Evolutionary conservation across 2,113 vertebrate genomes (phyloP), one percentile per base, ranked within the genome.

Genomic region (Paracanthobrama guichenoti): DNA sequence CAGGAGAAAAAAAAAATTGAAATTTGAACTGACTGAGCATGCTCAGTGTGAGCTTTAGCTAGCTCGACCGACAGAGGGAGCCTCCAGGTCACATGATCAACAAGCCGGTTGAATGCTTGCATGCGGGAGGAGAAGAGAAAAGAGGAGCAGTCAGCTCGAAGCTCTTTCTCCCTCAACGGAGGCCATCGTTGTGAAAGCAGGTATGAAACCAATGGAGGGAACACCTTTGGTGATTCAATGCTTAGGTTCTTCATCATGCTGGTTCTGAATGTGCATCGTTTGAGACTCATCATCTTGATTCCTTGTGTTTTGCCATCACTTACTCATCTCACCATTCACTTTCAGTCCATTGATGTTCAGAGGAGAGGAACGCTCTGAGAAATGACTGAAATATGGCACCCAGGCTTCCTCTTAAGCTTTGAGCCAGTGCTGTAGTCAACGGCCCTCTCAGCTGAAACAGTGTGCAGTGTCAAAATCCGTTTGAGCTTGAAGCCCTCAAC

Each of bases 111-210:
- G 92, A 94, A 92, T 92, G 91, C 83, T 86, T 91, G 92, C 91
- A 92, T 91, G 89, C 90, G 78, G 90, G 91, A 92, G 90, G 93
- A 91, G 90, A 90, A 85, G 84, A 84, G 80, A 88, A 90, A 90
- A 89, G 88, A 92, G 88, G 91, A 93, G 91, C 93, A 92, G 92
- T 93, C 91, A 90, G 90, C 90, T 91, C 90, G 87, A 91, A 89
- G 84, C 88, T 85, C 90, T 91, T 86, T 90, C 91, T 91, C 90
- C 79, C 90, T 92, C 90, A 92, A 88, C 92, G 92, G 91, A 94
- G 91, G 92, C 92, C 92, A 89, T 93, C 89, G 90, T 90, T 90
- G 72, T 92, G 92, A 92, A 92, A 93, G 90, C 95, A 96, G 96
- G 95, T 96, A 96, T 91, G 89, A 91, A 92, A 91, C 90, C 89